Evolutionary conservation across 2,797 vertebrate species (phyloP), one percentile per base, ranked within the genome.

Genomic region (Xiphorhynchus erythropygius): DNA sequence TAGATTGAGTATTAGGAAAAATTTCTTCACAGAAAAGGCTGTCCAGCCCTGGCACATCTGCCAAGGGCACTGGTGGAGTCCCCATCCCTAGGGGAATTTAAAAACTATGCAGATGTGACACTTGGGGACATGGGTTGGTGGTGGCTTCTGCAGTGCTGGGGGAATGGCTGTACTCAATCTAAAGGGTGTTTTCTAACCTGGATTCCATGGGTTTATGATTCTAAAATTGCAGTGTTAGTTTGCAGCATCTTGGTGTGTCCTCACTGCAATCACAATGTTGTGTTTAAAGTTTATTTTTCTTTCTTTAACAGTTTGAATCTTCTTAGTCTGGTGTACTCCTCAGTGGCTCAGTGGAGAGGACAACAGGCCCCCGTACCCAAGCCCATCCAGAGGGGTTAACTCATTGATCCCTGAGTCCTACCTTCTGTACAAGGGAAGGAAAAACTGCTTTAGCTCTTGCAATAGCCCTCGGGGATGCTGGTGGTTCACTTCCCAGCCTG

Each of bases 371-470:
- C 37, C 2, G 0, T 5, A 44, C 53, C 63, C 60, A 76, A 79
- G 24, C 30, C 60, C 90, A 49, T 84, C 73, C 0, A 10, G 68
- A 64, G 0, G 0, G 0, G 0, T 90, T 63, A 70, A 3, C 35
- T 94, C 41, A 39, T 55, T 11, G 2, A 59, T 30, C 27, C 14
- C 44, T 55, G 68, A 86, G 56, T 19, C 46, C 35, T 33, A 25
- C 47, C 56, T 33, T 64, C 65, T 60, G 44, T 22, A 60, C 39
- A 32, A 55, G 37, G 69, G 73, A 78, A 86, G 52, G 32, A 32
- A 68, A 78, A 86, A 78, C 7, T 21, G 13, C 23, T 81, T 86
- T 21, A 50, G 37, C 24, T 64, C 37, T 46, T 63, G 8, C 52
- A 16, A 53, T 89, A 80, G 25, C 24, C 8, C 19, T 25, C 0